A percentile compares a stretch with the other conserved stretches of the same genome.
phyloP scores from a whole-genome alignment of 2,113 vertebrate species.

The Entelurus aequoreus region DNA sequence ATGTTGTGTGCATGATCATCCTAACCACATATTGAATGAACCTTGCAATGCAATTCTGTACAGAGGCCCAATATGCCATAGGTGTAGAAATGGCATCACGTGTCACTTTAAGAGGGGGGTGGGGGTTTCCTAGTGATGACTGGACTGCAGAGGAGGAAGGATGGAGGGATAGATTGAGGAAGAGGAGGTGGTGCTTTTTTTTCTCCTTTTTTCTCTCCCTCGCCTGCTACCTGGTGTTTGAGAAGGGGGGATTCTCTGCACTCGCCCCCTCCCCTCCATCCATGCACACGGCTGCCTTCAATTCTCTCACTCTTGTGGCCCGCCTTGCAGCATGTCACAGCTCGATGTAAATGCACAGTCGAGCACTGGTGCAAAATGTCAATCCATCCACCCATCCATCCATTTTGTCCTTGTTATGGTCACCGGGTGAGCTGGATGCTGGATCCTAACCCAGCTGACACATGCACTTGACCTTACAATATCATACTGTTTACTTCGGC shows the following conservation, averaged over 20 bases:
- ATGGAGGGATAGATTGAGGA: slow-evolving; percentile 23
- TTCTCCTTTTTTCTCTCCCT: slow-evolving; percentile 18
- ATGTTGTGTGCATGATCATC: neutral
- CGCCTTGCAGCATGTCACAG: slow-evolving; percentile 46
- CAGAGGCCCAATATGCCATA: neutral
- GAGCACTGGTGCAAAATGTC: slow-evolving; percentile 29
- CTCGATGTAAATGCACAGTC: slow-evolving; percentile 40
- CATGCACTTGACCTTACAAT: neutral
- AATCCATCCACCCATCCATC: neutral
- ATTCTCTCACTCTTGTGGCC: slow-evolving; percentile 38
- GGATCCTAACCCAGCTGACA: too few relatives aligned
- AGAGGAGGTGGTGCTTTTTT: slow-evolving; percentile 28
- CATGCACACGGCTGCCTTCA: slow-evolving; percentile 24
- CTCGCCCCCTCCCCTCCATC: slow-evolving; percentile 18
- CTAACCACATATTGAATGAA: neutral
- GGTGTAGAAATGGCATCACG: slow-evolving; percentile 43
- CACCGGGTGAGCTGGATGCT: too few relatives aligned
- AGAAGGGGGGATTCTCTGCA: slow-evolving; percentile 30
- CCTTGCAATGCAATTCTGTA: too few relatives aligned
- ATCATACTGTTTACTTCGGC: too few relatives aligned
- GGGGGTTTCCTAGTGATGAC: slow-evolving; percentile 35
- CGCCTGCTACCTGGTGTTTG: slow-evolving; percentile 16
- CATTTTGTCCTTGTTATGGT: too few relatives aligned
- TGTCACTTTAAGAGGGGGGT: slow-evolving; percentile 30
- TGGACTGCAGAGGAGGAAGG: slow-evolving; percentile 43